These are phyloP conservation scores for Melanostoma scalare DNA, from an alignment of 2,888 invertebrate species.

Conservation along the genomic window DNA sequence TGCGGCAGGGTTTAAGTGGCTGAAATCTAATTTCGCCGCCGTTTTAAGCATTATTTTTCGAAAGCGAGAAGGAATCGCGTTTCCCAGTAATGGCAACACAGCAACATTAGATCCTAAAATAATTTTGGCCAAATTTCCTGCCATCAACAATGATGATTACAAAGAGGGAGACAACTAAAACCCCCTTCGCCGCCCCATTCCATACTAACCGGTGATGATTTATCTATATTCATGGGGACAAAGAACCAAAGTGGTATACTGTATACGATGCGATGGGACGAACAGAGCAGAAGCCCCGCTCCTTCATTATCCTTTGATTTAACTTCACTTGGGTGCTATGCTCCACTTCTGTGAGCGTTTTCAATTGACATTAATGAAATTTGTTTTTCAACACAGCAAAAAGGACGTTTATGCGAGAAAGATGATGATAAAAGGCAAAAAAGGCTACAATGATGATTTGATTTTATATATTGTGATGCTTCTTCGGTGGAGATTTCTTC, in stretches of 20 bases:
- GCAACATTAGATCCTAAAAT: conserved; percentile 61
- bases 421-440: conserved; percentile 39
- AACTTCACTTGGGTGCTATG: conserved; percentile 49
- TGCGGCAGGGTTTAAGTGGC: conserved; percentile 71
- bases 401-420: conserved; percentile 41
- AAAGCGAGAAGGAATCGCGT: conserved; percentile 5
- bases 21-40: conserved; percentile 71
- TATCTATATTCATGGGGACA: conserved; percentile 50
- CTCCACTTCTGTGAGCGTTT: conserved; percentile 52
- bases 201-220: conserved; percentile 51
- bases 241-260: not conserved
- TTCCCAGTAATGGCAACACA: conserved; percentile 22
- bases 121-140: conserved; percentile 72
- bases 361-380: conserved; percentile 72
- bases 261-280: not conserved
- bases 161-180: not conserved
- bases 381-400: conserved; percentile 51
- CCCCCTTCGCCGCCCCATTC: not conserved
- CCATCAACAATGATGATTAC: conserved; percentile 67
- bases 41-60: conserved; percentile 62
- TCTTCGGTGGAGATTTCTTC: not conserved
- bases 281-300: not conserved
- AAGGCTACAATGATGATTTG: conserved; percentile 62
- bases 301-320: conserved; percentile 68
- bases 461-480: conserved; percentile 46